Evolutionary conservation across 2,888 invertebrate genomes (phyloP).

Genomic region (Exocentrus adspersus): DNA sequence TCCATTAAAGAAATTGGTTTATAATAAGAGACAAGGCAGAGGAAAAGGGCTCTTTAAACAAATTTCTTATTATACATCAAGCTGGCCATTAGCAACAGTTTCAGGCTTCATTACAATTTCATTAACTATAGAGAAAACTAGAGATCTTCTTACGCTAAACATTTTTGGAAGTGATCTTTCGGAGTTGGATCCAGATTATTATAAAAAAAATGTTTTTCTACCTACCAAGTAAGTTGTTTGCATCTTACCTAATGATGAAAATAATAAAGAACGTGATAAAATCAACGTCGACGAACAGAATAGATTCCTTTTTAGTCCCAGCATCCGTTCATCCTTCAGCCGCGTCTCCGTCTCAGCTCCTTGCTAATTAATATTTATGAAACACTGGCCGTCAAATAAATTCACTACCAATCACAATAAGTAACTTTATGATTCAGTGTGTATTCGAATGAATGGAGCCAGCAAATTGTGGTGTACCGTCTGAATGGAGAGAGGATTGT

Average conservation of each 20-base stretch:
- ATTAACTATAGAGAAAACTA: no score
- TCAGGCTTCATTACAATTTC: no score
- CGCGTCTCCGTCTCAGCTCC: not conserved
- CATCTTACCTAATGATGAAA: no score
- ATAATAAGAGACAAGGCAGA: no score
- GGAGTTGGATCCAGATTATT: no score
- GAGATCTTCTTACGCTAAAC: no score
- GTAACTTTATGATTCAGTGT: conserved; percentile 24
- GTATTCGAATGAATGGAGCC: conserved; percentile 24
- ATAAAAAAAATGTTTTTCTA: no score
- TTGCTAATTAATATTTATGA: conserved; percentile 20
- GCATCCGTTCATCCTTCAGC: conserved; percentile 8
- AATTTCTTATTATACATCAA: no score
- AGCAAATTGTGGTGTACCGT: conserved; percentile 23
- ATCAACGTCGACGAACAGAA: conserved; percentile 3
- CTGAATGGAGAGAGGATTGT: conserved; percentile 19
- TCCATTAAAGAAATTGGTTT: not conserved
- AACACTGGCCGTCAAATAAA: conserved; percentile 1
- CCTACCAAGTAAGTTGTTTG: no score
- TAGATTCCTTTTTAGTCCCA: conserved; percentile 3
- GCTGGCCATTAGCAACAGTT: no score
- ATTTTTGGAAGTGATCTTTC: no score
- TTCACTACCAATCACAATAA: conserved; percentile 27
- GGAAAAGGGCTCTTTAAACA: no score
- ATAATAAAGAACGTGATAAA: conserved; percentile 3